A percentile compares a stretch with the other conserved stretches of the same genome.
These are phyloP conservation scores for Neuroscelio doddi DNA, from an alignment of 2,888 invertebrate species.

Conservation along the genomic window DNA sequence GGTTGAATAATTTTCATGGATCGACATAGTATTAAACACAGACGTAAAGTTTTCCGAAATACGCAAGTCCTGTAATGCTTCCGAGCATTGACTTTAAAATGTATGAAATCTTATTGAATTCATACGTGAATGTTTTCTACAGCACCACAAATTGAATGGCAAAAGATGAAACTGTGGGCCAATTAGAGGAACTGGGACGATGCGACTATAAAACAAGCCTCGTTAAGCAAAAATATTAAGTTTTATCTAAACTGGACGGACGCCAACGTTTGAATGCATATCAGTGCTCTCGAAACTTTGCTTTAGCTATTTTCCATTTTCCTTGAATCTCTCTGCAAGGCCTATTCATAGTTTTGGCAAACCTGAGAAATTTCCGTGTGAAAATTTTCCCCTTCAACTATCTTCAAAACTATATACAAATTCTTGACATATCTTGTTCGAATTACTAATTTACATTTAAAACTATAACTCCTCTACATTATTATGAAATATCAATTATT, in stretches of 20 bases:
- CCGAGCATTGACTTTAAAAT: too few species aligned
- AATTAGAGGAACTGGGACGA: slow-evolving; percentile 62
- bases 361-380: slow-evolving; percentile 22
- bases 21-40: too few species aligned
- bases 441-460: too few species aligned
- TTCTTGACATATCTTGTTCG: too few species aligned
- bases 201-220: slow-evolving; percentile 60
- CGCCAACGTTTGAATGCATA: slow-evolving; percentile 59
- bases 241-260: slow-evolving; percentile 62
- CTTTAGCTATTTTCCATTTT: slow-evolving; percentile 29
- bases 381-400: slow-evolving; percentile 29
- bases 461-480: too few species aligned
- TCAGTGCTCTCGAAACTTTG: slow-evolving; percentile 47
- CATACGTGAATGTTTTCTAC: slow-evolving; percentile 5
- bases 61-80: too few species aligned
- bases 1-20: too few species aligned
- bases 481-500: too few species aligned
- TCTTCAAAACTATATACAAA: slow-evolving; percentile 17
- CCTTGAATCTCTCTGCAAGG: slow-evolving; percentile 15
- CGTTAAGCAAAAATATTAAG: slow-evolving; percentile 67
- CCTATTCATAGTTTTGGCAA: slow-evolving; percentile 18
- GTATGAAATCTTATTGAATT: slow-evolving; percentile 11
- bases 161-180: slow-evolving; percentile 48
- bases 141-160: slow-evolving; percentile 20
- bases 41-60: too few species aligned